Conservation (phyloP, 2,113 vertebrate genomes). For the Columba janthina region DNA sequence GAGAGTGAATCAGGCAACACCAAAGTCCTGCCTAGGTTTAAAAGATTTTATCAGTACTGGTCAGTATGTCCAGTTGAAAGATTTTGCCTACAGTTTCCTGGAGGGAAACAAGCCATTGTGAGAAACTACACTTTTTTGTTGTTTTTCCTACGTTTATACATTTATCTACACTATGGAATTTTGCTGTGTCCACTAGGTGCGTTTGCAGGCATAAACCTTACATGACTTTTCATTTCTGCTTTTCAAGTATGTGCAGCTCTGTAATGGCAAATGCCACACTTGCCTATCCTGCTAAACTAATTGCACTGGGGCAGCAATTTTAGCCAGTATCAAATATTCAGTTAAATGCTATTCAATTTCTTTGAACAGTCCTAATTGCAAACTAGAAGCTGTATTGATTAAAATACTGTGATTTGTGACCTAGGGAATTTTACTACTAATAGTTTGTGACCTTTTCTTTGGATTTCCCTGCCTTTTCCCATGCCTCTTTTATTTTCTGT, state of each 20-base stretch:
- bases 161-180: neutral
- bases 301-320: neutral
- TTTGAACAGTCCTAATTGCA: neutral
- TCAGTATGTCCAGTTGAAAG: neutral
- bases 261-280: neutral
- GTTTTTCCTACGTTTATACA: neutral
- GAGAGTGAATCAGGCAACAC: neutral
- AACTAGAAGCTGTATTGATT: neutral
- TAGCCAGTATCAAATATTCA: slow-evolving; percentile 2
- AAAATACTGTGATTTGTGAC: slow-evolving; percentile 18
- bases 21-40: neutral
- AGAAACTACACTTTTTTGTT: neutral
- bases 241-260: neutral
- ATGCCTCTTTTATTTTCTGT: neutral
- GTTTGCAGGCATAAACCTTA: neutral
- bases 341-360: neutral
- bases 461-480: neutral
- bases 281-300: neutral
- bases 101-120: neutral
- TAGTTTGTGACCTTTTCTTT: neutral
- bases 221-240: neutral
- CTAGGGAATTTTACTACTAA: neutral
- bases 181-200: neutral
- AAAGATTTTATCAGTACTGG: neutral
- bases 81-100: neutral